These are phyloP conservation scores for Mobula birostris DNA, from an alignment of 2,113 vertebrate species.

Conservation along the genomic window DNA sequence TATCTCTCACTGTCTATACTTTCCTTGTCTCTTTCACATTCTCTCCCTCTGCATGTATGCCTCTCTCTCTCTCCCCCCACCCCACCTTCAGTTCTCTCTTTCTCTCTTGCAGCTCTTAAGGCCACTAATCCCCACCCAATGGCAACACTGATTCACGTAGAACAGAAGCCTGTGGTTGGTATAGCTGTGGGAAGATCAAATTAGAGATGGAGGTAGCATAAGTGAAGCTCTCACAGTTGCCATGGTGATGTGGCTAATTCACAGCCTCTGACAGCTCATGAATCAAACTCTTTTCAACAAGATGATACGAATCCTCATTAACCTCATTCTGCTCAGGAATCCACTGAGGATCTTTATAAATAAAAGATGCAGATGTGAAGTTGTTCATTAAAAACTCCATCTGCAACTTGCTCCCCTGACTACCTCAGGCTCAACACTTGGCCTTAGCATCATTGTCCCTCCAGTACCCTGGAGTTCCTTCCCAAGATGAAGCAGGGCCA, in stretches of 20 bases:
- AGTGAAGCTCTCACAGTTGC: background rate
- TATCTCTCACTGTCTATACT: background rate
- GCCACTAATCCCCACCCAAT: background rate
- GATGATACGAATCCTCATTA: background rate
- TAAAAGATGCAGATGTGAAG: background rate
- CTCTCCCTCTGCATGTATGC: too few species aligned
- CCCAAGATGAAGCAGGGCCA: background rate
- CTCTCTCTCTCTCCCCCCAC: background rate
- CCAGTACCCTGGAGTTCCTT: background rate
- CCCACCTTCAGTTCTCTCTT: background rate
- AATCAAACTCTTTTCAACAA: background rate
- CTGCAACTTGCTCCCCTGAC: background rate
- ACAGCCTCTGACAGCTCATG: background rate
- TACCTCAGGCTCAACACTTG: background rate
- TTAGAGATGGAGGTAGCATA: background rate
- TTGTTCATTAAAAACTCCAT: background rate
- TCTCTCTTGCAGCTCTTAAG: background rate
- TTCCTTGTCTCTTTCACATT: too few species aligned
- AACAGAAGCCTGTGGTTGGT: too few species aligned
- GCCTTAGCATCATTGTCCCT: background rate
- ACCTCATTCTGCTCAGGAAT: background rate
- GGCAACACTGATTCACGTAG: background rate
- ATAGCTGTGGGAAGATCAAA: constrained; percentile 1
- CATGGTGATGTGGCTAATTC: background rate
- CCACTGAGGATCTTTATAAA: background rate